A percentile compares a stretch with the other conserved stretches of the same genome.
phyloP scores from a whole-genome alignment of 2,113 vertebrate species.

The Danio rerio region DNA sequence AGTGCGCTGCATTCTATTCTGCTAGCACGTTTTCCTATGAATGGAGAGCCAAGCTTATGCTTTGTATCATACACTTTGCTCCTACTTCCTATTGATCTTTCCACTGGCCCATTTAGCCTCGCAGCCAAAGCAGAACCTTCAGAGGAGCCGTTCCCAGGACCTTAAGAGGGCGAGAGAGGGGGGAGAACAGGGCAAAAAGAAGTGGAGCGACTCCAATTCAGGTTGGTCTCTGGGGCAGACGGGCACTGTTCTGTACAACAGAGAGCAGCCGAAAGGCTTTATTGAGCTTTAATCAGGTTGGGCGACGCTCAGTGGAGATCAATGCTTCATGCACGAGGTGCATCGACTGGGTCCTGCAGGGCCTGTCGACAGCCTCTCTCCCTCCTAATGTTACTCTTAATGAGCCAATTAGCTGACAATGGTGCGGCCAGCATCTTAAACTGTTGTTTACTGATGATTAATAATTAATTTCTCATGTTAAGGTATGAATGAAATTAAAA shows the following conservation, averaged over 20 bases:
- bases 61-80: slow-evolving; percentile 67
- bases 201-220: slow-evolving; percentile 50
- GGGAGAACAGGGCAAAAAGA: background rate
- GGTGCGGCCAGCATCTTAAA: slow-evolving; percentile 81
- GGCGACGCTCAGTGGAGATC: slow-evolving; percentile 66
- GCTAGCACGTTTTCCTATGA: background rate
- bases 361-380: slow-evolving; percentile 77
- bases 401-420: slow-evolving; percentile 84
- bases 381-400: slow-evolving; percentile 83
- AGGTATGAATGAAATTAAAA: slow-evolving; percentile 86
- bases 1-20: background rate
- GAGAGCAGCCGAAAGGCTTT: slow-evolving; percentile 64
- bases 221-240: slow-evolving; percentile 64
- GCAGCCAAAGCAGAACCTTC: slow-evolving; percentile 61
- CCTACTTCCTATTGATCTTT: slow-evolving; percentile 67
- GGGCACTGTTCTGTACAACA: slow-evolving; percentile 57
- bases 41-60: slow-evolving; percentile 41
- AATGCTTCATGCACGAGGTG: slow-evolving; percentile 76
- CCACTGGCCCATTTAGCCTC: slow-evolving; percentile 71
- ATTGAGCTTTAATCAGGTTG: slow-evolving; percentile 80
- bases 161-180: slow-evolving; percentile 43
- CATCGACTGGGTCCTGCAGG: slow-evolving; percentile 70
- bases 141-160: slow-evolving; percentile 51
- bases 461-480: slow-evolving; percentile 85
- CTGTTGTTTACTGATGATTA: slow-evolving; percentile 83